Base-by-base conservation (phyloP, 1,140 invertebrate genomes). In the Monomorium pharaonis region DNA sequence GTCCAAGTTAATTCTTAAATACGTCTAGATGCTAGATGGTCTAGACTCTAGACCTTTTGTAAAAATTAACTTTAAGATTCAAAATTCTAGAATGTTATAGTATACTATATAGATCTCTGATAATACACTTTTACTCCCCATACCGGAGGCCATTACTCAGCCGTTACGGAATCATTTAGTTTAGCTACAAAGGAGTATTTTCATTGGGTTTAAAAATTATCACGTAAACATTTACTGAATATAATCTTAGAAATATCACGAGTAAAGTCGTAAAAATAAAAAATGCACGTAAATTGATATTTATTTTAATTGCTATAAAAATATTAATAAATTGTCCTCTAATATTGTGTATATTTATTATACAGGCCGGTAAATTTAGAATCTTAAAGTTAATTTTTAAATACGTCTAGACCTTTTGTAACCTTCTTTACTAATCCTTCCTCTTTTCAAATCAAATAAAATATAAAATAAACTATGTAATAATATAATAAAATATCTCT, bases 21-120 rank as follows among this genome's bases (percentile, higher is more conserved):
- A 16, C n/a, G 0, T 78, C 12, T 33, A n/a, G n/a, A n/a, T n/a
- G n/a, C n/a, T n/a, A n/a, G n/a, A n/a, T n/a, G n/a, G n/a, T n/a
- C n/a, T n/a, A n/a, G n/a, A n/a, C n/a, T n/a, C n/a, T n/a, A 24
- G 0, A 77, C 0, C 21, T 47, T 47, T 9, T n/a, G n/a, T n/a
- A n/a, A n/a, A 85, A 94, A 93, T 92, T 91, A 94, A 92, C 89
- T 92, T 91, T 92, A 89, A 92, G 87, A 88, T 76, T 92, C 90
- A 83, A 92, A 88, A 87, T 75, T 85, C 86, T 94, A 94, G 75
- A 87, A 91, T 91, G 87, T 90, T 92, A 93, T 87, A 88, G 47
- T 88, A 91, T 86, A 91, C 77, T 92, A 88, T 90, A 92, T 86
- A 91, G 63, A 89, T 92, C 67, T 90, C 89, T 92, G 92, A 87